Conservation (phyloP, 2,113 vertebrate genomes). For the Ploceus nigricollis region DNA sequence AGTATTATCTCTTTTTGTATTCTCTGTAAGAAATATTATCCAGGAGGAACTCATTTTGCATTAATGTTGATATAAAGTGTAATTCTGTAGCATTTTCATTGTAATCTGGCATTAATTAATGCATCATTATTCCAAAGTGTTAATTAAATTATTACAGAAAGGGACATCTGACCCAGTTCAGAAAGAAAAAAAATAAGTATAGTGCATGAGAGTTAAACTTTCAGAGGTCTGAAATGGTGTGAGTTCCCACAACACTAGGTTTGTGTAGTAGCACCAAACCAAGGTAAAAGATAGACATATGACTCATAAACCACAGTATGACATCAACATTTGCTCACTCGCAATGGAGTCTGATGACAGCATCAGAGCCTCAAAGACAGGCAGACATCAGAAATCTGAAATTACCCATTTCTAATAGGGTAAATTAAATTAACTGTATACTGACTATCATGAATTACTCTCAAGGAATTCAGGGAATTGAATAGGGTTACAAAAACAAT, state of each 20-base stretch:
- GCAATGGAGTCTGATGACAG: slow-evolving; percentile 11
- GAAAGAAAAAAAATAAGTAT: slow-evolving; percentile 42
- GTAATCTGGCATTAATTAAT: slow-evolving; percentile 82
- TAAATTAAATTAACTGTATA: background rate
- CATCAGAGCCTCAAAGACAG: background rate
- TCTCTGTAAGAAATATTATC: slow-evolving; percentile 80
- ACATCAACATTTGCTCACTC: background rate
- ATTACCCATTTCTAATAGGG: background rate
- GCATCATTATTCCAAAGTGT: slow-evolving; percentile 77
- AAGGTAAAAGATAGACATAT: background rate
- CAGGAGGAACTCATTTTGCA: slow-evolving; percentile 78
- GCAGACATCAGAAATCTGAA: slow-evolving; percentile 25
- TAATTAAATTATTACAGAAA: slow-evolving; percentile 81
- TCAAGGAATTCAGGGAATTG: slow-evolving; percentile 42
- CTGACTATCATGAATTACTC: slow-evolving; percentile 23
- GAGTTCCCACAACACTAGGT: background rate
- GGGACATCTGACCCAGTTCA: slow-evolving; percentile 71
- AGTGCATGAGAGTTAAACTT: slow-evolving; percentile 64
- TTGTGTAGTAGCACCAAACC: background rate
- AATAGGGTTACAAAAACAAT: background rate
- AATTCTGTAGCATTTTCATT: slow-evolving; percentile 75
- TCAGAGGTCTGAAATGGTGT: slow-evolving; percentile 20
- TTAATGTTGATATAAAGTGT: slow-evolving; percentile 79
- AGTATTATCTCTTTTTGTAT: slow-evolving; percentile 80
- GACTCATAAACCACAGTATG: background rate